A percentile compares a stretch with the other conserved stretches of the same genome.
These are phyloP conservation scores for Centropus unirufus DNA, from an alignment of 2,113 vertebrate genomes.

Conservation along the genomic window DNA sequence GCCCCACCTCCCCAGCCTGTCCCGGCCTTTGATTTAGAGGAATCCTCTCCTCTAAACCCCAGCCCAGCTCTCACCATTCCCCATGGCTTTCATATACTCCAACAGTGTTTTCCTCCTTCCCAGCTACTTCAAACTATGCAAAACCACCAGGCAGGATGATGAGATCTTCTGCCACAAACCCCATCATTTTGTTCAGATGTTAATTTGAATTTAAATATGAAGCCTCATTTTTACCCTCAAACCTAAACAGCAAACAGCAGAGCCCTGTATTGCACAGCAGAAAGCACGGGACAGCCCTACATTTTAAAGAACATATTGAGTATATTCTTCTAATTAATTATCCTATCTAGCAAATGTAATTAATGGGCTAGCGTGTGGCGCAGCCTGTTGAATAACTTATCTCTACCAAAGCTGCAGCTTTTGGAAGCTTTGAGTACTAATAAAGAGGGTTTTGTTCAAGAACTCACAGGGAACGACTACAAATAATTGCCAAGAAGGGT, in stretches of 20 bases:
- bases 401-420: background rate
- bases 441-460: slow-evolving; percentile 9
- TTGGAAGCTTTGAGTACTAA: background rate
- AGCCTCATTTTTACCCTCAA: background rate
- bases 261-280: rapidly evolving
- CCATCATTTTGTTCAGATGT: background rate
- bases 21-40: no score
- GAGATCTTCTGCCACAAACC: background rate
- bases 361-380: background rate
- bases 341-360: background rate
- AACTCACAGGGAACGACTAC: background rate
- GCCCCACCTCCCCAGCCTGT: no score
- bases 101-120: background rate
- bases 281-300: background rate
- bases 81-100: rapidly evolving
- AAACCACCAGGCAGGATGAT: rapidly evolving
- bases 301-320: background rate
- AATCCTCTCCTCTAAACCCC: background rate
- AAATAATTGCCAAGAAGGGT: background rate
- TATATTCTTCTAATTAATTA: background rate
- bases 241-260: rapidly evolving
- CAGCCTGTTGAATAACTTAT: background rate
- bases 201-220: background rate
- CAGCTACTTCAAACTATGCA: background rate
- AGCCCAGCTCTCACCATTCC: background rate